Base-by-base conservation (phyloP, 2,797 vertebrate species). In the Ctenopoma kingsleyae region DNA sequence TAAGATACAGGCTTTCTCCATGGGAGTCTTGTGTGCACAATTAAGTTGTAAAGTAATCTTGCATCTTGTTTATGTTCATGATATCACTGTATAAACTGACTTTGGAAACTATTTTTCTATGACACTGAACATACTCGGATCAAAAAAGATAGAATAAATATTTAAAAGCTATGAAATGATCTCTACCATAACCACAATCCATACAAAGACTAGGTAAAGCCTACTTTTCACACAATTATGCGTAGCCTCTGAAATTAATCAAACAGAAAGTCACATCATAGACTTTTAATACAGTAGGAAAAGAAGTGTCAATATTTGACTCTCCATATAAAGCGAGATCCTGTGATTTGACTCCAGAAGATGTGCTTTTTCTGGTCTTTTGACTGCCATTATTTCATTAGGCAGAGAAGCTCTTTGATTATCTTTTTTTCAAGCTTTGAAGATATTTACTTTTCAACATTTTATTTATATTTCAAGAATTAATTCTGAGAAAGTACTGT, bases 331-430 rank as follows among this genome's bases (percentile, higher is more conserved):
- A 35, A 46, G 3, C 12, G 0, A 20, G 15, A 49, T 20, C 17
- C 16, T 27, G 48, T 50, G 36, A 32, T 64, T 36, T 54, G 40
- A 65, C 25, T 46, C 80, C 59, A 69, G 25, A 82, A 76, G 65
- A 70, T 69, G 76, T 58, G 51, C 67, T 59, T 67, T 62, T 71
- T 81, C 44, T 67, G 46, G 75, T 73, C 40, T 70, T 58, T 69
- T 56, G 35, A 74, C 35, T 58, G 56, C 36, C 50, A 71, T 76
- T 79, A 69, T 66, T 78, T 78, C 55, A 79, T 71, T 72, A 85
- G 58, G 35, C 17, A 55, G 35, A 47, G 16, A 62, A 55, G 19
- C 55, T 62, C 7, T 30, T 76, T 44, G 25, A 15, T 58, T 44
- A 4, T 6, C 25, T 54, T 52, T 38, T 25, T 47, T 57, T 38